Evolutionary conservation across 1,140 invertebrate genomes (phyloP).

Genomic region (Mylabris phalerata): DNA sequence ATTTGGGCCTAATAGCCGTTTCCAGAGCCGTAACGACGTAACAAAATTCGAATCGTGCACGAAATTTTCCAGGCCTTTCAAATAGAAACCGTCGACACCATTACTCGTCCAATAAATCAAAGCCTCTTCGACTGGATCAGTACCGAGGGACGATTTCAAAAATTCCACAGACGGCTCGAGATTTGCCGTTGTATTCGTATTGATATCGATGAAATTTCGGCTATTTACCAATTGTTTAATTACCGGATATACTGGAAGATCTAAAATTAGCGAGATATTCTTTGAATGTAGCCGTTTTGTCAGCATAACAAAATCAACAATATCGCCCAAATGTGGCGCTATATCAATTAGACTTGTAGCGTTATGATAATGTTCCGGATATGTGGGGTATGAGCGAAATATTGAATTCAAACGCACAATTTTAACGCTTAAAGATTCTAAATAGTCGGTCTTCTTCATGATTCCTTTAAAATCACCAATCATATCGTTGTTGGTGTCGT

Average conservation of each 20-base stretch:
- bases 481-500: conserved; percentile 68
- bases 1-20: conserved; percentile 51
- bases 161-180: conserved; percentile 21
- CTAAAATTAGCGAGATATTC: conserved; percentile 66
- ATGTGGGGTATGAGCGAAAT: conserved; percentile 55
- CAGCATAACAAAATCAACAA: conserved; percentile 58
- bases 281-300: conserved; percentile 51
- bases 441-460: conserved; percentile 57
- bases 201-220: background rate
- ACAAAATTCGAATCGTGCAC: conserved; percentile 43
- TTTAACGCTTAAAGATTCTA: conserved; percentile 57
- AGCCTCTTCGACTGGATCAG: conserved; percentile 45
- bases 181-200: background rate
- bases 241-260: conserved; percentile 62
- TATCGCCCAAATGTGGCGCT: conserved; percentile 55
- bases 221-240: conserved; percentile 41
- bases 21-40: conserved; percentile 56
- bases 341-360: conserved; percentile 55
- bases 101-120: conserved; percentile 58
- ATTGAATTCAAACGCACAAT: conserved; percentile 68
- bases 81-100: conserved; percentile 73
- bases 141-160: conserved; percentile 20
- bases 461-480: conserved; percentile 68
- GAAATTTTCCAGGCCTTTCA: conserved; percentile 56
- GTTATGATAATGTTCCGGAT: conserved; percentile 62